phyloP scores from a whole-genome alignment of 1,140 invertebrate genomes.

The Conus betulinus region DNA sequence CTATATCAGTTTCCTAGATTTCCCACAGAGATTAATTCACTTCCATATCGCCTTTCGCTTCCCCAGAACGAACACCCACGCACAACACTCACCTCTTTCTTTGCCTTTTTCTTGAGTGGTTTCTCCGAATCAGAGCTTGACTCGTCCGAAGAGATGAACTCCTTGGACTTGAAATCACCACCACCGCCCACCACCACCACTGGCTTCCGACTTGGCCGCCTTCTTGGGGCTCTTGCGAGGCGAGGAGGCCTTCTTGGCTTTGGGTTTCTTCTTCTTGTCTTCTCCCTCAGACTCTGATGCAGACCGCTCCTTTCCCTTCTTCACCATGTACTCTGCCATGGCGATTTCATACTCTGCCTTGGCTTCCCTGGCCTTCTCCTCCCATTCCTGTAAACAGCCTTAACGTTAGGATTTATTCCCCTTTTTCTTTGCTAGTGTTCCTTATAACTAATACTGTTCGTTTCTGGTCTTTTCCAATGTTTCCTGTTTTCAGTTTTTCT shows the following conservation, averaged over 20 bases:
- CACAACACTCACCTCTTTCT: constrained; percentile 38
- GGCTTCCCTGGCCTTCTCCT: constrained; percentile 86
- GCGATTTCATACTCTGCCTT: constrained; percentile 90
- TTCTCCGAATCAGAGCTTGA: constrained; percentile 85
- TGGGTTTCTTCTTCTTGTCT: constrained; percentile 41
- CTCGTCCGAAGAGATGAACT: constrained; percentile 91
- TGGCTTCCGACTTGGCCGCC: constrained; percentile 75
- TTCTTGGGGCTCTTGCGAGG: constrained; percentile 34
- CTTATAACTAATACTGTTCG: no score
- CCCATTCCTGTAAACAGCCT: constrained; percentile 85
- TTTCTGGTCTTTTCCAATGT: no score
- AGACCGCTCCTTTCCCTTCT: constrained; percentile 77
- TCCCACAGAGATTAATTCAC: no score
- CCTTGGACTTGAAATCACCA: constrained; percentile 86
- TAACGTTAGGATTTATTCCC: no score
- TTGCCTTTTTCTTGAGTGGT: constrained; percentile 64
- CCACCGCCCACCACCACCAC: constrained; percentile 31
- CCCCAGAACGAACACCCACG: no score
- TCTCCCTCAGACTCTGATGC: neutral
- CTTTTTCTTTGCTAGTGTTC: no score
- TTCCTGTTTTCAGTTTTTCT: no score
- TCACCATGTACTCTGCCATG: constrained; percentile 90
- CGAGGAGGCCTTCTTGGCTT: constrained; percentile 10
- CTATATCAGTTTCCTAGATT: no score
- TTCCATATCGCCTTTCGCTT: no score